Conservation (phyloP, 2,113 vertebrate genomes). For the Grammomys surdaster region DNA sequence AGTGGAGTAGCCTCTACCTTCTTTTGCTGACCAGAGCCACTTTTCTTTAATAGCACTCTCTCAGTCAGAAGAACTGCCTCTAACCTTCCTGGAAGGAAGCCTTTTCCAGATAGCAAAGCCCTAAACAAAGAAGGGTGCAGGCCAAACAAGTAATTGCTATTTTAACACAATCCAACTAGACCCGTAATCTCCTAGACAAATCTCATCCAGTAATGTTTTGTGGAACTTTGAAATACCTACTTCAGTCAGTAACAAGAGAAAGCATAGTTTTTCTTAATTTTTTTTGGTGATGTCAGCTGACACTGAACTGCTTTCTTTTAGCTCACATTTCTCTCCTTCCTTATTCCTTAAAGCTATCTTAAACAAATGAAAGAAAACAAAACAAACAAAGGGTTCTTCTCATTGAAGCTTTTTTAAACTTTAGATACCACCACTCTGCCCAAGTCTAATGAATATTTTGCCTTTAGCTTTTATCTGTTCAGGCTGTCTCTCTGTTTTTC, state of each 20-base stretch:
- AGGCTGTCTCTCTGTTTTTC: not conserved
- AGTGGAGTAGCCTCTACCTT: accelerated
- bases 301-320: not conserved
- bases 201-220: not conserved
- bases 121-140: too few species aligned
- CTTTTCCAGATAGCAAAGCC: not conserved
- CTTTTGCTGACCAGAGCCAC: not conserved
- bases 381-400: not conserved
- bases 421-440: not conserved
- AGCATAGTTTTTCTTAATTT: not conserved
- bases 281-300: not conserved
- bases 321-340: not conserved
- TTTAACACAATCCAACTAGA: not conserved
- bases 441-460: not conserved
- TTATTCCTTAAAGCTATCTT: not conserved
- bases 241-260: not conserved
- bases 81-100: not conserved
- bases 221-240: not conserved
- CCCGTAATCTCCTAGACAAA: not conserved
- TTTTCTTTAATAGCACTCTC: not conserved
- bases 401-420: not conserved
- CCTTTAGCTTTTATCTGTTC: not conserved
- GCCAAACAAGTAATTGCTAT: too few species aligned
- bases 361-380: not conserved
- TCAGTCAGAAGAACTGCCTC: not conserved